Evolutionary conservation across 2,113 vertebrate genomes (phyloP).

Genomic region (Numenius arquata): DNA sequence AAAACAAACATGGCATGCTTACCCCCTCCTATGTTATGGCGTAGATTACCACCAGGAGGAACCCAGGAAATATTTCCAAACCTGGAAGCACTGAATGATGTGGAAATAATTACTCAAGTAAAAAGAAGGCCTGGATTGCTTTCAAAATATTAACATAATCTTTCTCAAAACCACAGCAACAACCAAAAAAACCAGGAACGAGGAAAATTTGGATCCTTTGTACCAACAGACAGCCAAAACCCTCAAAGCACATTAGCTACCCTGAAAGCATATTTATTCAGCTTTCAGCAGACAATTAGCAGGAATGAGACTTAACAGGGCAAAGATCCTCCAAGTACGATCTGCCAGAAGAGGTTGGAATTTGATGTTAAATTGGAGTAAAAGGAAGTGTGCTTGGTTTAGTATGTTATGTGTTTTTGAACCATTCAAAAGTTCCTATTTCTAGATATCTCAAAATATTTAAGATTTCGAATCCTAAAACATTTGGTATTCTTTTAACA

Average conservation of each 20-base stretch:
- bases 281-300: conserved; percentile 52
- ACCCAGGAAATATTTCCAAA: conserved; percentile 2
- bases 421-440: neutral
- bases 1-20: neutral
- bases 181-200: neutral
- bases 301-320: conserved; percentile 1
- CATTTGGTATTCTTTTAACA: neutral
- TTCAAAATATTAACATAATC: conserved; percentile 18
- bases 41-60: neutral
- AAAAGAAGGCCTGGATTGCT: neutral
- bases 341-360: neutral
- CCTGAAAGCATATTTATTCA: conserved; percentile 44
- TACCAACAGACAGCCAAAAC: conserved; percentile 32
- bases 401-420: neutral
- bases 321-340: neutral
- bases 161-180: conserved; percentile 38
- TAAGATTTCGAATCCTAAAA: neutral
- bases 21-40: neutral
- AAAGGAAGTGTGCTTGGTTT: neutral
- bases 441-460: neutral
- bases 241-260: conserved; percentile 16
- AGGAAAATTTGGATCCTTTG: conserved; percentile 27
- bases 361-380: neutral
- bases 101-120: conserved; percentile 13
- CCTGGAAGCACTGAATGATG: neutral